phyloP scores from a whole-genome alignment of 2,113 vertebrate species.

The Spilogale gracilis region DNA sequence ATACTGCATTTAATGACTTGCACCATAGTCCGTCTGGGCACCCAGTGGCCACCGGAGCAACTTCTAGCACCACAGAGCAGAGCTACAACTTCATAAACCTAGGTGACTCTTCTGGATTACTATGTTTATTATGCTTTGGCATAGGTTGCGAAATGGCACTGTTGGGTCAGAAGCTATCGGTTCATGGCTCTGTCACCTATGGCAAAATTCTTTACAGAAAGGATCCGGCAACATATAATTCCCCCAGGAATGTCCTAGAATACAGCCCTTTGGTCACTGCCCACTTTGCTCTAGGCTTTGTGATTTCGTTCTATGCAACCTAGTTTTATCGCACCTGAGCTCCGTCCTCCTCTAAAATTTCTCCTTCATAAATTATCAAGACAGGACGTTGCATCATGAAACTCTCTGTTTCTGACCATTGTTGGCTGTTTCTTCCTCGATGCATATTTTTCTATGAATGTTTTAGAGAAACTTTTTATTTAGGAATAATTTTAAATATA shows the following conservation, averaged over 20 bases:
- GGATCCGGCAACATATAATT: background rate
- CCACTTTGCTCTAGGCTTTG: background rate
- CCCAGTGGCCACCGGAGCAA: rapidly evolving
- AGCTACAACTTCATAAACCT: background rate
- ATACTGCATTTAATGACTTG: background rate
- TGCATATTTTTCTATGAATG: background rate
- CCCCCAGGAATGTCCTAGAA: background rate
- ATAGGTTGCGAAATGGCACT: background rate
- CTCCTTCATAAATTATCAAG: background rate
- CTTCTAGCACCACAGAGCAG: background rate
- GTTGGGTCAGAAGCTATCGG: background rate
- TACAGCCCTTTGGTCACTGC: background rate
- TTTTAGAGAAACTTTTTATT: background rate
- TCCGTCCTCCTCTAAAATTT: background rate
- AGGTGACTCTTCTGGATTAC: background rate
- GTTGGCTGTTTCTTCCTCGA: background rate
- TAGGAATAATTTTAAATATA: background rate
- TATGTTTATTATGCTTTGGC: background rate
- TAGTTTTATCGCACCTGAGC: background rate
- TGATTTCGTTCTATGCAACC: background rate
- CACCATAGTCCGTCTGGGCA: background rate
- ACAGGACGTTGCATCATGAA: background rate
- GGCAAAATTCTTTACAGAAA: slow-evolving; percentile 38
- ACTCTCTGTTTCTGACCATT: background rate
- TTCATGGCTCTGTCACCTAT: background rate